These are phyloP conservation scores for Aporophyla lueneburgensis DNA, from an alignment of 2,888 invertebrate genomes.

Conservation along the genomic window DNA sequence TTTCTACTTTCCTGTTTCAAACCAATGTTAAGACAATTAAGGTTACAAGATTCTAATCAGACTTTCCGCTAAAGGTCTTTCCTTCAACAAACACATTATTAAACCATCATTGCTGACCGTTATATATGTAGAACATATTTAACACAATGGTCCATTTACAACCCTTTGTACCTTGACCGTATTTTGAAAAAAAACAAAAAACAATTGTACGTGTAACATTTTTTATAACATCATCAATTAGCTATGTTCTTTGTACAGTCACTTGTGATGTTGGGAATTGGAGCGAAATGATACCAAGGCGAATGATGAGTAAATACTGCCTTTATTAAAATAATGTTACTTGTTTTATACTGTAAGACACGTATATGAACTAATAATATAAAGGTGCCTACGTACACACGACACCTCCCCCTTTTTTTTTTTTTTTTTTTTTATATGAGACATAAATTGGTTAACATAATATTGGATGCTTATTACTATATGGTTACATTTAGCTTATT, in stretches of 20 bases:
- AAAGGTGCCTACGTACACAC: no score
- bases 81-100: conserved; percentile 5
- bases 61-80: conserved; percentile 4
- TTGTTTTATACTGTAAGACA: no score
- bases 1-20: background rate
- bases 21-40: background rate
- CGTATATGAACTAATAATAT: no score
- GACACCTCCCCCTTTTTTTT: no score
- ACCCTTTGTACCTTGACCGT: conserved; percentile 51
- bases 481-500: no score
- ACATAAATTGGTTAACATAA: no score
- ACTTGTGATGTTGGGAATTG: no score
- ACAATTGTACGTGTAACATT: conserved; percentile 65
- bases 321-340: no score
- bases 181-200: conserved; percentile 18
- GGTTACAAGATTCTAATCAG: conserved; percentile 3
- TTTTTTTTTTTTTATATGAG: no score
- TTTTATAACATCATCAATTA: conserved; percentile 48
- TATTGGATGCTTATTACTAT: no score
- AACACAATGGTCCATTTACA: conserved; percentile 57
- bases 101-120: conserved; percentile 18
- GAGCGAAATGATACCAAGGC: no score
- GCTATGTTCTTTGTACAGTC: conserved; percentile 29
- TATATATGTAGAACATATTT: conserved; percentile 22
- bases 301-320: no score